These are phyloP conservation scores for Anguilla megastoma DNA, from an alignment of 2,797 vertebrate species.

Conservation along the genomic window DNA sequence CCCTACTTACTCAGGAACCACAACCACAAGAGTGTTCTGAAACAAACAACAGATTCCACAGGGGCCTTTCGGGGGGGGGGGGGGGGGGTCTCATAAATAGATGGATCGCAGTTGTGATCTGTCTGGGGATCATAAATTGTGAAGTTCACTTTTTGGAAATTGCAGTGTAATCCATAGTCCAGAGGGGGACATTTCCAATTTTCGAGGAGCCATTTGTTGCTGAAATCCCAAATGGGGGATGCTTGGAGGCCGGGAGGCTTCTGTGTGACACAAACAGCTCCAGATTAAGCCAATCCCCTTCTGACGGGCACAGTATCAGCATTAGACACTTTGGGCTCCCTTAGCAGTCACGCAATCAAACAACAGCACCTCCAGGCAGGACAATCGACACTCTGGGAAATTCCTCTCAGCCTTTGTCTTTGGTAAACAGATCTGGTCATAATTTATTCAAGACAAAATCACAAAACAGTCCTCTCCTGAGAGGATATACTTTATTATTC, in stretches of 20 bases:
- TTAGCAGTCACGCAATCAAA: conserved; percentile 15
- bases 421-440: conserved; percentile 62
- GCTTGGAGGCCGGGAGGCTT: neutral
- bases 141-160: conserved; percentile 5
- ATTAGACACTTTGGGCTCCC: neutral
- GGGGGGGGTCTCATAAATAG: neutral
- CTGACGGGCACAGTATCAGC: neutral
- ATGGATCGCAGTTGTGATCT: neutral
- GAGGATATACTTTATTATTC: conserved; percentile 9
- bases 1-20: neutral
- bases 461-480: conserved; percentile 4
- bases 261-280: neutral
- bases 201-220: neutral
- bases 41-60: neutral
- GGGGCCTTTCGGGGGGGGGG: neutral
- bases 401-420: conserved; percentile 56
- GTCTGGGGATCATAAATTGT: neutral
- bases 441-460: conserved; percentile 51
- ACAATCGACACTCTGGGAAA: conserved; percentile 65
- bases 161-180: neutral
- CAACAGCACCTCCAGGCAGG: conserved; percentile 44
- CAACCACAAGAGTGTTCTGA: neutral
- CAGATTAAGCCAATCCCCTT: conserved; percentile 13
- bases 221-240: neutral
- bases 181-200: conserved; percentile 6